Evolutionary conservation across 2,113 vertebrate genomes (phyloP).

Genomic region (Trachemys scripta): DNA sequence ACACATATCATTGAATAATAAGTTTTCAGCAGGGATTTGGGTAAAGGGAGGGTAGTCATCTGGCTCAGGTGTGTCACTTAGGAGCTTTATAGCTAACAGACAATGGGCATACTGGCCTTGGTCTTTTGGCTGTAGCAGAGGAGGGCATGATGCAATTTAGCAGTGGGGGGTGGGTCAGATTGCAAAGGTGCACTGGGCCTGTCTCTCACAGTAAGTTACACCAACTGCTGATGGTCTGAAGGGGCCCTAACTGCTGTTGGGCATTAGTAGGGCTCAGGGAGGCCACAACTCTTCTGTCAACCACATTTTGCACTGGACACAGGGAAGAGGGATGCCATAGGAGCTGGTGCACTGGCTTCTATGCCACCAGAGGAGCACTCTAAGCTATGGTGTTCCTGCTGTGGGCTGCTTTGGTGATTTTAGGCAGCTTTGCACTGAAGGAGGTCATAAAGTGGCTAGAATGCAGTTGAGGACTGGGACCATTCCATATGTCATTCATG

Average conservation of each 20-base stretch:
- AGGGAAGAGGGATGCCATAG: background rate
- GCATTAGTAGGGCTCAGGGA: background rate
- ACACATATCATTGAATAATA: background rate
- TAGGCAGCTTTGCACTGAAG: background rate
- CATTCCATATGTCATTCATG: too few species aligned
- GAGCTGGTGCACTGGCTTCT: background rate
- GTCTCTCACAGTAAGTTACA: background rate
- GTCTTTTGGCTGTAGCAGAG: background rate
- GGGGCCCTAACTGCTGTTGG: background rate
- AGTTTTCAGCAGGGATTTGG: background rate
- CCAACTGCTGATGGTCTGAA: background rate
- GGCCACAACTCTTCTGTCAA: background rate
- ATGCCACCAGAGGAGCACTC: background rate
- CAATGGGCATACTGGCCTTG: background rate
- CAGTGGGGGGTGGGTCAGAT: background rate
- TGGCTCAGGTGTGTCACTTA: background rate
- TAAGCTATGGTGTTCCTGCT: background rate
- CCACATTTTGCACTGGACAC: background rate
- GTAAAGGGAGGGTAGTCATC: background rate
- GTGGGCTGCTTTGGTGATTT: background rate
- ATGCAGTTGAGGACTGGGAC: background rate
- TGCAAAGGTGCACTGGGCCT: background rate
- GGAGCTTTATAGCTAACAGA: background rate
- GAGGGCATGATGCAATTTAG: background rate
- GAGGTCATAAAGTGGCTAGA: background rate